These are phyloP conservation scores for Aurelia coerulea DNA, from an alignment of 30 jellyfish, hydroid and myxozoan genomes.

Conservation along the genomic window DNA sequence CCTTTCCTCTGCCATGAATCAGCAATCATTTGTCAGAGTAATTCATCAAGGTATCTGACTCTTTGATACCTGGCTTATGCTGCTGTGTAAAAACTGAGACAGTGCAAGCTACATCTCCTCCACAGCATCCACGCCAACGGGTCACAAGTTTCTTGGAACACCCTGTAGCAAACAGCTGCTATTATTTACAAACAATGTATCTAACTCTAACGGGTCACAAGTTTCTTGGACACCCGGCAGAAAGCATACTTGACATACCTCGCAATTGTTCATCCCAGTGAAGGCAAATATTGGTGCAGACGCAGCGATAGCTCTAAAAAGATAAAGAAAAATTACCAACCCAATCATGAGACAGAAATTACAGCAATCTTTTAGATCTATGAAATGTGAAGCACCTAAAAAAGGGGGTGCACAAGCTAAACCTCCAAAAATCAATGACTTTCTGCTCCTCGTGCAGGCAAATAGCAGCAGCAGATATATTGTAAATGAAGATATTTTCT, in stretches of 20 bases:
- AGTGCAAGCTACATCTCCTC: no score
- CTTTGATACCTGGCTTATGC: not conserved
- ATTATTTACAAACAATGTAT: no score
- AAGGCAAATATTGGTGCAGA: constrained; percentile 96
- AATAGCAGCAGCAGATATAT: no score
- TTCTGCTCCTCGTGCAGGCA: no score
- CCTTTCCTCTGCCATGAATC: not conserved
- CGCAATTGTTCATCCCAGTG: constrained; percentile 91
- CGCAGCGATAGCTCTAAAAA: constrained; percentile 88
- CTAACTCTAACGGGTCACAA: no score
- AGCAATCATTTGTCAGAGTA: not conserved
- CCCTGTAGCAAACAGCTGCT: no score
- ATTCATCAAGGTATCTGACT: not conserved
- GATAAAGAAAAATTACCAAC: not conserved
- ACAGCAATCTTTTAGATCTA: not conserved
- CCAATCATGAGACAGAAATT: not conserved
- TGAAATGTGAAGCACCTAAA: not conserved
- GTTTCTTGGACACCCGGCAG: no score
- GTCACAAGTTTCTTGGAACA: no score
- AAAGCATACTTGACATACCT: constrained; percentile 38
- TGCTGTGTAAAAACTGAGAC: not conserved
- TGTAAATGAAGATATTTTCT: no score
- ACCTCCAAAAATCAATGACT: no score
- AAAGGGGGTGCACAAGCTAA: no score
- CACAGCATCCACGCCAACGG: no score